Evolutionary conservation across 2,888 invertebrate species (phyloP).

Genomic region (Lithophane ornitopus): DNA sequence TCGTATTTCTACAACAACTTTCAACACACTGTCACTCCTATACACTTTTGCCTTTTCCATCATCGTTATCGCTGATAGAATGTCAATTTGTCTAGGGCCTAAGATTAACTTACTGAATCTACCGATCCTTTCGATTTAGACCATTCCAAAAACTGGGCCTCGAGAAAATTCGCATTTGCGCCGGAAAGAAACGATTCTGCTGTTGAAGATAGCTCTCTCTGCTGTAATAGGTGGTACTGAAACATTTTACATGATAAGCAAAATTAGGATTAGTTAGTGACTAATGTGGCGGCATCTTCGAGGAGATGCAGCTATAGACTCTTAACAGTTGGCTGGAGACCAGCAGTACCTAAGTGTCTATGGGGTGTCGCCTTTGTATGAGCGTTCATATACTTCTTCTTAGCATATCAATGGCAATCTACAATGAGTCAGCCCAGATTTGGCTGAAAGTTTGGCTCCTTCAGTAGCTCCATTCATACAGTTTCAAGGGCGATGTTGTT

Average conservation of each 20-base stretch:
- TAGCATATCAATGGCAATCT: neutral
- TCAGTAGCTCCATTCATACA: neutral
- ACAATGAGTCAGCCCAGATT: neutral
- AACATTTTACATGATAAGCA: slow-evolving; percentile 16
- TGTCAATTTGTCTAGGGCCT: too few species aligned
- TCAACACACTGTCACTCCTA: too few species aligned
- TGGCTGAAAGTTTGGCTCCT: neutral
- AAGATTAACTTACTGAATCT: slow-evolving; percentile 77
- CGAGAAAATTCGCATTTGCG: slow-evolving; percentile 84
- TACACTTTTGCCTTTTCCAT: too few species aligned
- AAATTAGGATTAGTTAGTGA: neutral
- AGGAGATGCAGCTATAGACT: neutral
- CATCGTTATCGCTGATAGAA: too few species aligned
- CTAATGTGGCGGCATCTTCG: neutral
- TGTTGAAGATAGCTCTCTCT: slow-evolving; percentile 68
- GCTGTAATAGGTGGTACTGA: slow-evolving; percentile 28
- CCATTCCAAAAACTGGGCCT: slow-evolving; percentile 87
- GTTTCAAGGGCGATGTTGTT: neutral
- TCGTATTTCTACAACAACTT: too few species aligned
- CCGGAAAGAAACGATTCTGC: slow-evolving; percentile 85
- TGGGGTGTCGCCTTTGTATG: neutral
- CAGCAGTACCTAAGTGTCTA: neutral
- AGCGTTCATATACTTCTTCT: neutral
- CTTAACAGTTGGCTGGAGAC: neutral
- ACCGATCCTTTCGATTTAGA: slow-evolving; percentile 78